Conservation (phyloP, 2,113 vertebrate species). For the Onychostoma macrolepis region DNA sequence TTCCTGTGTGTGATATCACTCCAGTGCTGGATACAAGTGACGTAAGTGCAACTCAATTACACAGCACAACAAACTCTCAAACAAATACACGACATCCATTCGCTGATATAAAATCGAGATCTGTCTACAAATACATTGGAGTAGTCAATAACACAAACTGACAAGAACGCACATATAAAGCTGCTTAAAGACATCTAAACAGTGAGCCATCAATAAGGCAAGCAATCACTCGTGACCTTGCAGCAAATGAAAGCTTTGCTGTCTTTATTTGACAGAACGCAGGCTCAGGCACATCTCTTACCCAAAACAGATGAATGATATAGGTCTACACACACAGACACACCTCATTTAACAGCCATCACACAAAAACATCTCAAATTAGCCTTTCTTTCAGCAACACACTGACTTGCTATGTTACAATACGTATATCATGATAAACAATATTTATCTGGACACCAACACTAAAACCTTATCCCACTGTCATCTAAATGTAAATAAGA, state of each 20-base stretch:
- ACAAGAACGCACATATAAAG: neutral
- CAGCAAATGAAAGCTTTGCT: slow-evolving; percentile 4
- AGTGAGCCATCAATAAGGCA: neutral
- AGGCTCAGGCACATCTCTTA: neutral
- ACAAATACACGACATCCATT: neutral
- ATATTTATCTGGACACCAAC: neutral
- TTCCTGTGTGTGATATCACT: slow-evolving; percentile 45
- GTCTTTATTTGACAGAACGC: slow-evolving; percentile 11
- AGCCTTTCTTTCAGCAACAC: neutral
- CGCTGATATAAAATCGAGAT: neutral
- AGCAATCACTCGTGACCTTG: slow-evolving; percentile 21
- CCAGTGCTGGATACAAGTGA: slow-evolving; percentile 29
- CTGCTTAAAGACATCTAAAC: neutral
- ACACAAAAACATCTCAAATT: slow-evolving; percentile 16
- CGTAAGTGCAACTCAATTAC: slow-evolving; percentile 27
- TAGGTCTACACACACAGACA: neutral
- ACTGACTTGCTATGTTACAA: neutral
- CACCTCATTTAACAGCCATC: slow-evolving; percentile 1
- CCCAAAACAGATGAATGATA: neutral
- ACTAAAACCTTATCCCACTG: neutral
- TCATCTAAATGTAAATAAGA: slow-evolving; percentile 45
- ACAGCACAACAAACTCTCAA: slow-evolving; percentile 3
- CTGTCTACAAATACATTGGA: neutral
- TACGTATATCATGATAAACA: neutral
- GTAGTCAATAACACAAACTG: slow-evolving; percentile 3